Conservation (phyloP, 2,797 vertebrate species). For the Falco concolor region DNA sequence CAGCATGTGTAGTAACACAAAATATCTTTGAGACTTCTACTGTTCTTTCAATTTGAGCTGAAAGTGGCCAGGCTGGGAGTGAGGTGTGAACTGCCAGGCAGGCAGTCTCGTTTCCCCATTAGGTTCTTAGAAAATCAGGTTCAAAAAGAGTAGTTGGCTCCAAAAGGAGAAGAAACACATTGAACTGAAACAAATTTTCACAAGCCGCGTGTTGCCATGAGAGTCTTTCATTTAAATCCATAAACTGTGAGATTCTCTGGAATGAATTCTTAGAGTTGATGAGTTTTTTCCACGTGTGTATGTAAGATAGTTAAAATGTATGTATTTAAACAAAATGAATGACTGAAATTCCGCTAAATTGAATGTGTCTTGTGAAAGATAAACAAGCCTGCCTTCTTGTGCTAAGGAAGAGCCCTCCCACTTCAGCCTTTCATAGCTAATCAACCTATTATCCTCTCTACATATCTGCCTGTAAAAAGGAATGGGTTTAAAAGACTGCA, state of each 20-base stretch:
- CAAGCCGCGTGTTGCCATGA: not conserved
- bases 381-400: not conserved
- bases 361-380: not conserved
- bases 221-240: not conserved
- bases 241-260: not conserved
- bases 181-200: not conserved
- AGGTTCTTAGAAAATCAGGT: not conserved
- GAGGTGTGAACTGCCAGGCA: not conserved
- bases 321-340: constrained; percentile 25
- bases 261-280: not conserved
- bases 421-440: not conserved
- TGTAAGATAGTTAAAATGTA: not conserved
- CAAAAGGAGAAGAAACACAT: not conserved
- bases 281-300: not conserved
- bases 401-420: not conserved
- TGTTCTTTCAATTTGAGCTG: not conserved
- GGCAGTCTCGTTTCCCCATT: not conserved
- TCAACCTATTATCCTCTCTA: not conserved
- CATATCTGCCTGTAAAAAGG: not conserved
- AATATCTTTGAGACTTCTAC: not conserved
- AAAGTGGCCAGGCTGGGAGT: not conserved
- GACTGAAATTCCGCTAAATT: not conserved
- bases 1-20: not conserved
- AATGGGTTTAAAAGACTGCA: not conserved
- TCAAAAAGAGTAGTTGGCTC: not conserved